These are phyloP conservation scores for Imbricaverruca yamaguchii DNA, from an alignment of 2,888 invertebrate species.

Conservation along the genomic window DNA sequence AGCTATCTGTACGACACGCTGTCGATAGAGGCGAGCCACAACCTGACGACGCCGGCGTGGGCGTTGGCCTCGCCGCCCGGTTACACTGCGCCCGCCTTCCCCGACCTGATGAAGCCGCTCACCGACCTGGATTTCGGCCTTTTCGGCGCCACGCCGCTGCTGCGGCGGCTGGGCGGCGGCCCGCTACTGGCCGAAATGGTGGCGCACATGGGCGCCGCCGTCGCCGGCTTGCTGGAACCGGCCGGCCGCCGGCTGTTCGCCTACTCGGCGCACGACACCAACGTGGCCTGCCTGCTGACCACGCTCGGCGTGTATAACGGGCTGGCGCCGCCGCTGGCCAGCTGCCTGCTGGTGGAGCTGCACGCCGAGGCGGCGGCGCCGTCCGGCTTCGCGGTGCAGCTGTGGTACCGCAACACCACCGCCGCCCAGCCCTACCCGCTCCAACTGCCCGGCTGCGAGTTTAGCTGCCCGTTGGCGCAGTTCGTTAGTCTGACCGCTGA, in stretches of 20 bases:
- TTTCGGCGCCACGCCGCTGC: constrained; percentile 52
- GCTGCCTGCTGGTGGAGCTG: constrained; percentile 56
- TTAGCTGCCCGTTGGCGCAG: neutral
- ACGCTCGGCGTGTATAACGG: constrained; percentile 60
- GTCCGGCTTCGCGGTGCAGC: constrained; percentile 39
- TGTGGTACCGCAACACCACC: constrained; percentile 52
- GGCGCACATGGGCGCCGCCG: constrained; percentile 51
- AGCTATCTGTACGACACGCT: constrained; percentile 54
- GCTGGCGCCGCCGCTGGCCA: constrained; percentile 54
- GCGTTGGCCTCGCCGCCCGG: constrained; percentile 56
- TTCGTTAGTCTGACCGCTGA: neutral
- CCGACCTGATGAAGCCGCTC: constrained; percentile 46
- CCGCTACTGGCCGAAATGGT: constrained; percentile 63
- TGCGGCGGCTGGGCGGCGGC: constrained; percentile 37
- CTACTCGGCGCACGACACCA: constrained; percentile 75
- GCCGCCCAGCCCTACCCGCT: constrained; percentile 46
- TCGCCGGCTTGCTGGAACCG: constrained; percentile 40
- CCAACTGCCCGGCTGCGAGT: constrained; percentile 54
- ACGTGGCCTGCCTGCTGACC: constrained; percentile 64
- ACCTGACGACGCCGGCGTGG: constrained; percentile 64
- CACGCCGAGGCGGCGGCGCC: neutral
- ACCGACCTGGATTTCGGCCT: constrained; percentile 56
- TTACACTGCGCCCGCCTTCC: constrained; percentile 27
- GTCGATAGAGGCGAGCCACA: constrained; percentile 49
- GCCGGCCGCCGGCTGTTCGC: constrained; percentile 56